Evolutionary conservation across 2,113 vertebrate species (phyloP), one percentile per base, ranked within the genome.

Genomic region (Odontesthes bonariensis): DNA sequence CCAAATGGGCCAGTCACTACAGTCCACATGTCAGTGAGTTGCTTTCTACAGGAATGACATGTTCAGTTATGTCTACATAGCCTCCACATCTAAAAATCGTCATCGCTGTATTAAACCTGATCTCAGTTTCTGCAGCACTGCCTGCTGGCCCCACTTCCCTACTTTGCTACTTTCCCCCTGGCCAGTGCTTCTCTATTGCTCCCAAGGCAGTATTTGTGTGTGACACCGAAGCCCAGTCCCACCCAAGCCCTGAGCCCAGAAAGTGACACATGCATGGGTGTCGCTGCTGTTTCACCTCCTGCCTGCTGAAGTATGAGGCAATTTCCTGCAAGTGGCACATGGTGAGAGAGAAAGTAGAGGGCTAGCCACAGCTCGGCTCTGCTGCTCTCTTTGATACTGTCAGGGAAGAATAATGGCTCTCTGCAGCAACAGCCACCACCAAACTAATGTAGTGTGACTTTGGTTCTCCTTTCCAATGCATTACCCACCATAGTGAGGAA

Each of bases 251-350:
- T 51, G 49, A 85, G 82, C 77, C 72, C 69, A 86, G 88, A 93
- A 93, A 92, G 91, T 91, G 92, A 93, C 93, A 95, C 90, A 91
- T 76, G 88, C 76, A 90, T 86, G 90, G 88, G 83, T 88, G 88
- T 94, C 86, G 81, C 90, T 87, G 90, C 85, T 74, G 84, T 93
- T 94, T 94, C 94, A 95, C 92, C 92, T 92, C 92, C 91, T 93
- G 87, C 73, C 85, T 86, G 82, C 90, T 93, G 92, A 95, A 92
- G 92, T 92, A 94, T 87, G 91, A 94, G 89, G 88, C 92, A 92
- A 79, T 94, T 95, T 95, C 94, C 94, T 94, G 92, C 83, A 85
- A 88, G 77, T 79, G 88, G 89, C 84, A 86, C 80, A 85, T 85
- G 84, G 84, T 69, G 81, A 88, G 88, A 79, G 77, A 84, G 90